Conservation (phyloP, 1,140 invertebrate genomes). For the Bilobella aurantiaca region DNA sequence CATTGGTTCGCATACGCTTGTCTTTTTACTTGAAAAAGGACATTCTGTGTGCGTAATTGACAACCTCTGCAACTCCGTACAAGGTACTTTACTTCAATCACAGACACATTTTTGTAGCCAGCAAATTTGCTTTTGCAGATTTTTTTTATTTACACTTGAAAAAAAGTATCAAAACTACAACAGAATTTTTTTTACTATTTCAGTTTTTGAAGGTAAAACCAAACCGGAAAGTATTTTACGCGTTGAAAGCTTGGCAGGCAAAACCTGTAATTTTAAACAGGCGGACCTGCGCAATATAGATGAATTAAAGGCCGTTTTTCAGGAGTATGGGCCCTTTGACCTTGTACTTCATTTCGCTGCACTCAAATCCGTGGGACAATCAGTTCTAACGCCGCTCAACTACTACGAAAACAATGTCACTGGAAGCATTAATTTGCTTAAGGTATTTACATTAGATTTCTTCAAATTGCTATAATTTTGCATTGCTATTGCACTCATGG, state of each 20-base stretch:
- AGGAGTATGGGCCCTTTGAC: slow-evolving; percentile 49
- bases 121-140: no score
- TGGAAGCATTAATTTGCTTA: slow-evolving; percentile 78
- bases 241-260: slow-evolving; percentile 69
- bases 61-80: slow-evolving; percentile 64
- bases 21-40: slow-evolving; percentile 68
- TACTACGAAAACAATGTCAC: slow-evolving; percentile 87
- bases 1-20: slow-evolving; percentile 87
- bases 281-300: slow-evolving; percentile 62
- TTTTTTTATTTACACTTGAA: not conserved
- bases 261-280: slow-evolving; percentile 60
- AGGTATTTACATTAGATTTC: slow-evolving; percentile 48
- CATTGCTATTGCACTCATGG: not conserved
- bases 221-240: slow-evolving; percentile 65
- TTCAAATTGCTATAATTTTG: not conserved
- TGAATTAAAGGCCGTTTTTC: slow-evolving; percentile 59
- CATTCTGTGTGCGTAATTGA: slow-evolving; percentile 75
- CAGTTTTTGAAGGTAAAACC: slow-evolving; percentile 10
- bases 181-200: slow-evolving; percentile 13
- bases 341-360: slow-evolving; percentile 97
- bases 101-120: no score
- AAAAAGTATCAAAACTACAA: no score
- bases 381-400: slow-evolving; percentile 76
- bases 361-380: slow-evolving; percentile 95
- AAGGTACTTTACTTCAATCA: slow-evolving; percentile 40